Conservation (phyloP, 2,113 vertebrate genomes). For the Cheirogaleus medius region DNA sequence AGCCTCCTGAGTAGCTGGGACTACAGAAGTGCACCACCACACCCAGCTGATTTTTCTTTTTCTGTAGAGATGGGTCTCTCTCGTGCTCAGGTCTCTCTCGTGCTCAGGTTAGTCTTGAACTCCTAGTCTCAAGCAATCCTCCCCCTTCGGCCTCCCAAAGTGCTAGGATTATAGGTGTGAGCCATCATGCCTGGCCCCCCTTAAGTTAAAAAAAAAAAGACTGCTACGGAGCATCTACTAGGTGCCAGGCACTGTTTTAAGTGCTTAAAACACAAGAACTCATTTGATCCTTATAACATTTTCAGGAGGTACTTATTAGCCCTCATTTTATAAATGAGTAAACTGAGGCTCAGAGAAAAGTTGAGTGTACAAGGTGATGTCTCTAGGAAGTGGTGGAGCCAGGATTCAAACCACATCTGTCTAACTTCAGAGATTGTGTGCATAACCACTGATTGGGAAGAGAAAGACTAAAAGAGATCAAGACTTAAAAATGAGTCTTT, state of each 20-base stretch:
- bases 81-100: too few species aligned
- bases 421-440: constrained; percentile 16
- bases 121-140: too few species aligned
- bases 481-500: constrained; percentile 33
- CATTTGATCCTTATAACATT: neutral
- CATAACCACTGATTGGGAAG: neutral
- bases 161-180: too few species aligned
- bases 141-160: too few species aligned
- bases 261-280: neutral
- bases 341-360: constrained; percentile 15
- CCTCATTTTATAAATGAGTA: constrained; percentile 15
- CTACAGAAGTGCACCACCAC: too few species aligned
- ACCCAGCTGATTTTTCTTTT: too few species aligned
- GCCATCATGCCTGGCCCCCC: too few species aligned
- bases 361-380: neutral
- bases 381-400: neutral
- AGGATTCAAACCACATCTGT: neutral
- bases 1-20: too few species aligned
- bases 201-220: neutral
- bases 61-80: too few species aligned
- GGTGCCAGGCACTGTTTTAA: neutral
- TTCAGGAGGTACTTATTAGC: constrained; percentile 29
- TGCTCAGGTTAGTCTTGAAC: too few species aligned
- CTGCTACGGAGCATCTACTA: neutral
- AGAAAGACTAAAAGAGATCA: constrained; percentile 36